Conservation (phyloP, 1,140 invertebrate genomes). For the Pomacea maculata region DNA sequence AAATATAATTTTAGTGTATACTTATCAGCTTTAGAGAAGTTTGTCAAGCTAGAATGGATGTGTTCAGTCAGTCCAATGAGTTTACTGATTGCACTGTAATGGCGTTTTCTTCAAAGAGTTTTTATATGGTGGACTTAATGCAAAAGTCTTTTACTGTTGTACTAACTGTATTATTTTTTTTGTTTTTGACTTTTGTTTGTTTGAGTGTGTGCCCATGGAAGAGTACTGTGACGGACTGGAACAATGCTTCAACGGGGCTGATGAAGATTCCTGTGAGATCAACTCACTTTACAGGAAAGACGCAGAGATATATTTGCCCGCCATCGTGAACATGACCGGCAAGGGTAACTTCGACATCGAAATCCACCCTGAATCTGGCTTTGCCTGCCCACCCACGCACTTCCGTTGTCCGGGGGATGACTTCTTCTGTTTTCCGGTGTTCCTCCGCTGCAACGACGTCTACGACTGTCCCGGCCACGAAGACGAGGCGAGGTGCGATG, state of each 20-base stretch:
- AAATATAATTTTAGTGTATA: no score
- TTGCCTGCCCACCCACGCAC: neutral
- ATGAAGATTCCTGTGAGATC: neutral
- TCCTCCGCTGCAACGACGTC: neutral
- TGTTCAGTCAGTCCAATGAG: neutral
- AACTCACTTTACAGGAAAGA: neutral
- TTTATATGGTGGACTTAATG: neutral
- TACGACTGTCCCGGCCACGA: conserved; percentile 19
- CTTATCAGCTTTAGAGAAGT: no score
- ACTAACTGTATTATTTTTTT: neutral
- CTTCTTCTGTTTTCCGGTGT: conserved; percentile 1
- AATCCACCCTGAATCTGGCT: neutral
- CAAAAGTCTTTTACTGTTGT: neutral
- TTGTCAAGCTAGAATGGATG: no score
- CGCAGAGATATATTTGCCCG: neutral
- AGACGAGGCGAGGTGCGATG: conserved; percentile 6
- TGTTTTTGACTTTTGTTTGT: neutral
- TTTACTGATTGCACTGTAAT: neutral
- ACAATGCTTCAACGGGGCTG: neutral
- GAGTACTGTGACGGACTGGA: neutral
- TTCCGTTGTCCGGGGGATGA: neutral
- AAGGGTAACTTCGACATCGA: neutral
- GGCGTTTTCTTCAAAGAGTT: neutral
- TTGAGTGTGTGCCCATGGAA: neutral
- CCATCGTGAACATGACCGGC: neutral